A percentile compares a stretch with the other conserved stretches of the same genome.
These are phyloP conservation scores for Setophaga coronata DNA, from an alignment of 2,113 vertebrate genomes.

Conservation along the genomic window DNA sequence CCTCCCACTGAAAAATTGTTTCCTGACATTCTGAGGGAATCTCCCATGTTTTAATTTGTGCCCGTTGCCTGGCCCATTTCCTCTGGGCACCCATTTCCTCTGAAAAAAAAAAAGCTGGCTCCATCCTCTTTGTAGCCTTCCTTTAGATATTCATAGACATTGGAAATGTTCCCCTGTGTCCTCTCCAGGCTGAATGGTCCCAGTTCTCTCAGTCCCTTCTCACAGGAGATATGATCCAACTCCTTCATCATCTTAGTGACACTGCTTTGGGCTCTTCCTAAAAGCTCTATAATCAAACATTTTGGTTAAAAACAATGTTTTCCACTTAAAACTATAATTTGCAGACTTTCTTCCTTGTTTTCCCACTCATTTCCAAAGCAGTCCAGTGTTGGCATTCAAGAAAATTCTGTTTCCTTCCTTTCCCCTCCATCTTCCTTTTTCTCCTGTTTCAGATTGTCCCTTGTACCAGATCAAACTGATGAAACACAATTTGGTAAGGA, in stretches of 20 bases:
- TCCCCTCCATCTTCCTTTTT: neutral
- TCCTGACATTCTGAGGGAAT: neutral
- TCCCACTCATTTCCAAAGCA: neutral
- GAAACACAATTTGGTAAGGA: neutral
- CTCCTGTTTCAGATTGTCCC: neutral
- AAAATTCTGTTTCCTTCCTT: neutral
- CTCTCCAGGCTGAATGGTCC: neutral
- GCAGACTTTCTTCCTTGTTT: neutral
- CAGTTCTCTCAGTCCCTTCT: neutral
- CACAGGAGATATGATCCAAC: neutral
- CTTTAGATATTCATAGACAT: neutral
- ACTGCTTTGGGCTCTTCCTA: neutral
- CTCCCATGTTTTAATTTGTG: rapidly evolving
- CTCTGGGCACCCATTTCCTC: neutral
- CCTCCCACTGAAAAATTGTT: neutral
- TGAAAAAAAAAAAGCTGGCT: neutral
- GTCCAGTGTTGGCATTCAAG: neutral
- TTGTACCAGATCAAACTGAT: neutral
- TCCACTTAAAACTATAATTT: neutral
- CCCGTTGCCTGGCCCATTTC: neutral
- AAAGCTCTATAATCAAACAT: neutral
- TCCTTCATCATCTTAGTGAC: neutral
- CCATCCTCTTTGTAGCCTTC: neutral
- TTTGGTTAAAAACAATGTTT: neutral
- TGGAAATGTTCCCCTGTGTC: neutral